phyloP scores from a whole-genome alignment of 2,797 vertebrate genomes.

The Fratercula arctica region DNA sequence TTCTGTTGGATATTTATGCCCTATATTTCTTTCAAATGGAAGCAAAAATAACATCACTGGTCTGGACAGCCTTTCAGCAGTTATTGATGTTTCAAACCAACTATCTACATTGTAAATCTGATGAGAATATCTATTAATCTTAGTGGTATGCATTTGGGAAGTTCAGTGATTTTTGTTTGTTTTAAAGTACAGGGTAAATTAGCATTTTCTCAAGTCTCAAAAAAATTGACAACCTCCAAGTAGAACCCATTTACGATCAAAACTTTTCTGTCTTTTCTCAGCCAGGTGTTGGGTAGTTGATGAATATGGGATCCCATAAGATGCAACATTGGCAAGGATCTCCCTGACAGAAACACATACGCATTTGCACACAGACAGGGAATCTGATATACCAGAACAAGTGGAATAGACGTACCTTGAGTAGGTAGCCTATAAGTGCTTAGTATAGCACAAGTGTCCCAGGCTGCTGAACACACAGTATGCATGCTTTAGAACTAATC shows the following conservation, averaged over 20 bases:
- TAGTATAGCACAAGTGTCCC: fast-evolving
- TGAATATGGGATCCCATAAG: background rate
- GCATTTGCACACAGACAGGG: background rate
- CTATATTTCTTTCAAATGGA: background rate
- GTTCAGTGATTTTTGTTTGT: background rate
- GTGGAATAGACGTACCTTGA: background rate
- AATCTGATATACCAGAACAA: background rate
- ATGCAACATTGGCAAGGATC: background rate
- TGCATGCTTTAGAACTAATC: background rate
- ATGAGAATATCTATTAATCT: background rate
- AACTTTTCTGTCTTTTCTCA: background rate
- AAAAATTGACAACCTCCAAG: background rate
- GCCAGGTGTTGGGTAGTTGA: background rate
- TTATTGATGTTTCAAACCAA: background rate
- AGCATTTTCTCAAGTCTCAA: background rate
- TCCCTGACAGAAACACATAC: background rate
- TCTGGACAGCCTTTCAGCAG: background rate
- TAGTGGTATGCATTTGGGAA: background rate
- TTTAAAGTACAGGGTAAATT: background rate
- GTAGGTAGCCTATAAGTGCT: background rate
- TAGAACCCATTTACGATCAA: background rate
- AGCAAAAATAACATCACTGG: background rate
- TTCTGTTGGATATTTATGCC: background rate
- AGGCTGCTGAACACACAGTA: background rate
- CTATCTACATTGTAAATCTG: background rate